Evolutionary conservation across 2,888 invertebrate genomes (phyloP).

Genomic region (Brachyptera risi): DNA sequence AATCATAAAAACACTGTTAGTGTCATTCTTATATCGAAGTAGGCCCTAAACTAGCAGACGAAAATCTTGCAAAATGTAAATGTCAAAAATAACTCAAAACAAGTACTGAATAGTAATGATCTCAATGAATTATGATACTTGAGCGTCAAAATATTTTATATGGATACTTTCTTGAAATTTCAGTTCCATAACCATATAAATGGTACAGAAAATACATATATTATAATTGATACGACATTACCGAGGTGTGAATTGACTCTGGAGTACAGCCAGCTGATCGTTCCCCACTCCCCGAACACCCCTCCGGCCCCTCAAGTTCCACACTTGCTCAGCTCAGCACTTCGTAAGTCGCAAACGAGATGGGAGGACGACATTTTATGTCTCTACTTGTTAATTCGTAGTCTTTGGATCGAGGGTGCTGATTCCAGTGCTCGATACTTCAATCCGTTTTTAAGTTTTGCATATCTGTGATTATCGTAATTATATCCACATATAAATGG

Average conservation of each 20-base stretch:
- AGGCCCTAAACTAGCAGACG: too few relatives aligned
- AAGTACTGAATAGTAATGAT: too few relatives aligned
- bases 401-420: conserved; percentile 26
- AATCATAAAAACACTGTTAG: too few relatives aligned
- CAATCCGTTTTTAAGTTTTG: conserved; percentile 16
- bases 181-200: too few relatives aligned
- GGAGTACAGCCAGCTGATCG: background rate
- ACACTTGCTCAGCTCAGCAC: background rate
- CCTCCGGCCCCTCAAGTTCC: conserved; percentile 5
- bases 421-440: conserved; percentile 26
- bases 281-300: background rate
- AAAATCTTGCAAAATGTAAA: too few relatives aligned
- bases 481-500: conserved; percentile 17
- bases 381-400: conserved; percentile 25
- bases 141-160: too few relatives aligned
- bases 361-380: too few relatives aligned
- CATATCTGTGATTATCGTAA: conserved; percentile 25
- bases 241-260: too few relatives aligned
- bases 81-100: too few relatives aligned
- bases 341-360: conserved; percentile 27
- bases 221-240: background rate
- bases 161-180: too few relatives aligned
- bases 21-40: too few relatives aligned
- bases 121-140: too few relatives aligned
- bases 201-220: background rate